A percentile compares a stretch with the other conserved stretches of the same genome.
Evolutionary conservation across 2,113 vertebrate species (phyloP).

Genomic region (Hippocampus mohnikei): DNA sequence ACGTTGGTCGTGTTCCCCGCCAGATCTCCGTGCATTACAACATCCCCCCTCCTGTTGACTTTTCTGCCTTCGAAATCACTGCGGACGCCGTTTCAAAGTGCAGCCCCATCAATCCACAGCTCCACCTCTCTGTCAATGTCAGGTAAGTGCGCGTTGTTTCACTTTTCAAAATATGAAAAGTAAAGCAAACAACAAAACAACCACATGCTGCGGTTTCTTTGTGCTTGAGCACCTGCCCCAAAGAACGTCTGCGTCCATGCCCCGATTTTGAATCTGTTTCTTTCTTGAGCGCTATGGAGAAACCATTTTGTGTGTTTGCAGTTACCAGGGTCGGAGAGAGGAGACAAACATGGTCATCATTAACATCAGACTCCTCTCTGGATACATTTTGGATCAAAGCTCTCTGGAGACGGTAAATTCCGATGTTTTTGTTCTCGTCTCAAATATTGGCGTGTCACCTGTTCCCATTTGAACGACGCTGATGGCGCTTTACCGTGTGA

Average conservation of each 20-base stretch:
- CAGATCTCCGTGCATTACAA: slow-evolving; percentile 72
- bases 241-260: too few relatives aligned
- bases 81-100: slow-evolving; percentile 41
- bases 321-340: slow-evolving; percentile 66
- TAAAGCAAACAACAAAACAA: too few relatives aligned
- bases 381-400: slow-evolving; percentile 60
- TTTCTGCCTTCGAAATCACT: slow-evolving; percentile 58
- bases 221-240: too few relatives aligned
- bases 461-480: neutral
- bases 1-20: slow-evolving; percentile 4
- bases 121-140: slow-evolving; percentile 45
- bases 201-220: too few relatives aligned
- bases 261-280: too few relatives aligned
- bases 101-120: slow-evolving; percentile 15
- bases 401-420: slow-evolving; percentile 63
- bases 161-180: too few relatives aligned
- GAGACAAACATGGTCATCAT: slow-evolving; percentile 81
- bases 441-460: neutral
- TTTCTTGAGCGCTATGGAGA: neutral
- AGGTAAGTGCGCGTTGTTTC: slow-evolving; percentile 51
- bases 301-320: slow-evolving; percentile 13
- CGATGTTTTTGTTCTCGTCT: neutral
- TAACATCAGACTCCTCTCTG: slow-evolving; percentile 76
- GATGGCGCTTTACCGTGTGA: neutral
- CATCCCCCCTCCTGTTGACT: slow-evolving; percentile 19